Evolutionary conservation across 2,113 vertebrate genomes (phyloP).

Genomic region (Eira barbara): DNA sequence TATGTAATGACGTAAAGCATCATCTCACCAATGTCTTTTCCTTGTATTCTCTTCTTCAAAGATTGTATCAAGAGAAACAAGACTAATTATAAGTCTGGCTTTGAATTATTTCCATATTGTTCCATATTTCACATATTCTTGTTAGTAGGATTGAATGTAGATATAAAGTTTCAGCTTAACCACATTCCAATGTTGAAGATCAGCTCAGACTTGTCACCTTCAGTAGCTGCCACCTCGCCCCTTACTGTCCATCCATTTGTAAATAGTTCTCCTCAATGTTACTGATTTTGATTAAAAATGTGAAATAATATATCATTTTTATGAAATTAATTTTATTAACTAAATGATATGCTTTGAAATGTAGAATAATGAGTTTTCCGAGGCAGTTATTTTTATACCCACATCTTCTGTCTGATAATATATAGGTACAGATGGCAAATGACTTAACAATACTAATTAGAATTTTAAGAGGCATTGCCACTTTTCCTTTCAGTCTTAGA

Average conservation of each 20-base stretch:
- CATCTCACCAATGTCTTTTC: neutral
- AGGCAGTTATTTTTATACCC: constrained; percentile 10
- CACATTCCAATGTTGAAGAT: neutral
- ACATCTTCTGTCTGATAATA: neutral
- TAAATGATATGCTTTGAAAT: neutral
- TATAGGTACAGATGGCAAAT: neutral
- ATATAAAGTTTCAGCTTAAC: neutral
- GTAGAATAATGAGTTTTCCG: neutral
- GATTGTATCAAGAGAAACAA: neutral
- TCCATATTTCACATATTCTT: neutral
- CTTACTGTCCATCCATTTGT: neutral
- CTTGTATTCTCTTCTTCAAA: neutral
- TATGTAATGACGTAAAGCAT: constrained; percentile 34
- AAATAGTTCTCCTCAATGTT: neutral
- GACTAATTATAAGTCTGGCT: neutral
- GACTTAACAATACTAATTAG: neutral
- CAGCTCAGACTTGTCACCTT: neutral
- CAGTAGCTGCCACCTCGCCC: no score
- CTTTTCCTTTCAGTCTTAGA: constrained; percentile 10
- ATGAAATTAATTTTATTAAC: neutral
- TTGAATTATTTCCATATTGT: neutral
- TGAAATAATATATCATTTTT: neutral
- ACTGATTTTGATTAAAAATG: neutral
- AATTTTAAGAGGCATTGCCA: neutral
- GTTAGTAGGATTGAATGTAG: neutral